Conservation (phyloP, 2,113 vertebrate species). For the Tautogolabrus adspersus region DNA sequence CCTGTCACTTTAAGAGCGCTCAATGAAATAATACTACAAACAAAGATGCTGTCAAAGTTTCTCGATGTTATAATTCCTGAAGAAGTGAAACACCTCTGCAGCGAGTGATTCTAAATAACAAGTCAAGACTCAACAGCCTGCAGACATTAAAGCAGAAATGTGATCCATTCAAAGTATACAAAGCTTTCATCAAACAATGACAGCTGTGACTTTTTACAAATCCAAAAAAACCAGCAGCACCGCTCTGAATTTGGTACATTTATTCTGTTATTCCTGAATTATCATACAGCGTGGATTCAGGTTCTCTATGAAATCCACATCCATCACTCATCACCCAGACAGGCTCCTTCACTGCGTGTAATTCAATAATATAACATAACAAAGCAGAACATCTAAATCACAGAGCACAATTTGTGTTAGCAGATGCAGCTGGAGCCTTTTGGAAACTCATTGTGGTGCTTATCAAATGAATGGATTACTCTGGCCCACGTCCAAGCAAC, state of each 20-base stretch:
- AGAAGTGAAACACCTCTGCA: constrained; percentile 11
- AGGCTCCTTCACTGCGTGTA: not conserved
- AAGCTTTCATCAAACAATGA: constrained; percentile 30
- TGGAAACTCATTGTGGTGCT: constrained; percentile 37
- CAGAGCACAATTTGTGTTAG: constrained; percentile 22
- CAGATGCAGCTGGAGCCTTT: constrained; percentile 39
- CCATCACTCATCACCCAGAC: not conserved
- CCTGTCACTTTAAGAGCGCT: no score
- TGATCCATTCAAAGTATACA: constrained; percentile 34
- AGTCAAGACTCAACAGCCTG: constrained; percentile 39
- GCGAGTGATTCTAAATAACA: constrained; percentile 39
- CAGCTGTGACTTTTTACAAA: constrained; percentile 20
- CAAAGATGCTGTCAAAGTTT: not conserved
- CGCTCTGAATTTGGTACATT: not conserved
- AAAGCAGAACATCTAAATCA: constrained; percentile 37
- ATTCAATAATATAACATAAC: constrained; percentile 34
- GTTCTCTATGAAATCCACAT: not conserved
- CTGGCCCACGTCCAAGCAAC: constrained; percentile 32
- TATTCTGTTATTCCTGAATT: not conserved
- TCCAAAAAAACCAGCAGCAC: not conserved
- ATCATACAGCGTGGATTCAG: not conserved
- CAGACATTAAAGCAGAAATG: constrained; percentile 6
- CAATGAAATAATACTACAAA: not conserved
- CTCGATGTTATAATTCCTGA: not conserved
- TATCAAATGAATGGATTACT: constrained; percentile 25